Base-by-base conservation (phyloP, 2,888 invertebrate species). In the Tachina grossa region DNA sequence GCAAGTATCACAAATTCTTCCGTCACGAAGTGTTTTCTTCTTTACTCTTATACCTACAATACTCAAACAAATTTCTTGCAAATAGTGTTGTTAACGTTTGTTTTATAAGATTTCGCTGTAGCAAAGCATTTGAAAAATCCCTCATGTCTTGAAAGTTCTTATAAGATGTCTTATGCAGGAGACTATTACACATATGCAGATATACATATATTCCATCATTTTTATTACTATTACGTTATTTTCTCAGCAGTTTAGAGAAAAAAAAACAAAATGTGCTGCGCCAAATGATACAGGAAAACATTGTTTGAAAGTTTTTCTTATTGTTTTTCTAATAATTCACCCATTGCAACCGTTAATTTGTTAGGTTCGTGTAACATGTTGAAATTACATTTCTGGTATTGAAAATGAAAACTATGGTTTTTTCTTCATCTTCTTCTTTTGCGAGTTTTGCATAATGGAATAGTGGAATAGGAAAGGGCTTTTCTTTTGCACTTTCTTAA, bases 301-400 rank as follows among this genome's bases (percentile, higher is more conserved):
- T 68, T 51, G 65, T 65, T 80, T 8, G 55, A 39, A 55, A 22
- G n/a, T 9, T 72, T 57, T 65, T 71, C 69, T 61, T 84, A 43
- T 72, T 69, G 57, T 65, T 84, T 76, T 82, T 78, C 79, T 85
- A 83, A 83, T 79, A 85, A 83, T 71, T 79, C 53, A 79, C 53
- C 72, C 45, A 68, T 76, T 85, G 79, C 79, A 85, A 83, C 79
- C 85, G 85, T 83, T 85, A 85, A 85, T 85, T 85, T 85, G 76
- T 72, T 76, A 80, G 55, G 76, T 85, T 83, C 83, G 76, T 83
- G 71, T 80, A 80, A 80, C 69, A 76, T 65, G 65, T 45, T 72
- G 71, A 53, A 83, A 80, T 83, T 85, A 61, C 76, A 75, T 85
- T 85, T 78, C 75, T 80, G 85, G 53, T 83, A 80, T 85, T 83